phyloP scores from a whole-genome alignment of 2,888 invertebrate genomes.

The Eurois occulta region DNA sequence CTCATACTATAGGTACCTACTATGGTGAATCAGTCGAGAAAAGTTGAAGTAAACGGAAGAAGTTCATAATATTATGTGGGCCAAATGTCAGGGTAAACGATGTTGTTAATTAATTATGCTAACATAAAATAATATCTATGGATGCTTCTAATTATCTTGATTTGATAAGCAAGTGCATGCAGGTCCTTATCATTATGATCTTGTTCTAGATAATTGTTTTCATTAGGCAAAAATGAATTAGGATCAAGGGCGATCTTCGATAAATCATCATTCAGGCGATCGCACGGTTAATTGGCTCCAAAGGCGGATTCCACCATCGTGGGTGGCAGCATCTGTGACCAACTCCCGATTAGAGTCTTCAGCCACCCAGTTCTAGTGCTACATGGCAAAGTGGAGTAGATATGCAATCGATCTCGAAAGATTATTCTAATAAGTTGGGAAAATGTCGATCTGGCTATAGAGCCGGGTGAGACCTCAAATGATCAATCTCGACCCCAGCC shows the following conservation, averaged over 20 bases:
- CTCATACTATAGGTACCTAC: not conserved
- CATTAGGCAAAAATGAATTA: not conserved
- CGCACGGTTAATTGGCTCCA: not conserved
- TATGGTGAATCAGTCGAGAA: not conserved
- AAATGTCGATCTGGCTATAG: not conserved
- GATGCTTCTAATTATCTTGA: constrained; percentile 6
- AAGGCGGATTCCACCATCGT: not conserved
- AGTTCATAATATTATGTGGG: not conserved
- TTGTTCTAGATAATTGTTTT: constrained; percentile 1
- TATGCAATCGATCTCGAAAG: not conserved
- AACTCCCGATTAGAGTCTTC: not conserved
- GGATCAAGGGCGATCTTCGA: constrained; percentile 5
- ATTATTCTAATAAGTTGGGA: not conserved
- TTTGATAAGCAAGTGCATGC: not conserved
- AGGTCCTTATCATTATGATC: constrained; percentile 13
- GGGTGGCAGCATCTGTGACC: not conserved
- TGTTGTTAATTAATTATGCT: not conserved
- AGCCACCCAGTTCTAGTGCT: not conserved
- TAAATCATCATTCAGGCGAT: not conserved
- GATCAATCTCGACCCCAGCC: not conserved
- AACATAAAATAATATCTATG: not conserved
- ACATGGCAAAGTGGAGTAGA: not conserved
- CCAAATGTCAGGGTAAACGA: constrained; percentile 11
- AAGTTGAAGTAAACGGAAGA: constrained; percentile 17
- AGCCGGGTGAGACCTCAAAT: not conserved